Percentiles rank a stretch among this genome's conserved stretches.
These are phyloP conservation scores for Nanorana parkeri DNA, from an alignment of 2,113 vertebrate genomes.

Conservation along the genomic window DNA sequence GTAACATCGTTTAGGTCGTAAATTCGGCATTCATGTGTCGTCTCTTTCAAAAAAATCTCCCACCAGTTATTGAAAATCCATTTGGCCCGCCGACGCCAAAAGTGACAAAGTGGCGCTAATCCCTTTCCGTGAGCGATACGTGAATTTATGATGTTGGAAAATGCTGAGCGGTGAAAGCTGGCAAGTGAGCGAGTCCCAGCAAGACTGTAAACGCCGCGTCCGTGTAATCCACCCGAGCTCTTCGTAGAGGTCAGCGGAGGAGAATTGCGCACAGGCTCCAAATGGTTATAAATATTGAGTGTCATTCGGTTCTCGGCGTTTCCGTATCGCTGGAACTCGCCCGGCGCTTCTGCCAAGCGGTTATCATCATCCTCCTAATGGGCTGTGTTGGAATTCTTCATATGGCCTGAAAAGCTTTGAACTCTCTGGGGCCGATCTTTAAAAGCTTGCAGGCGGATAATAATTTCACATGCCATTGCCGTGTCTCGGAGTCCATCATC, in stretches of 20 bases:
- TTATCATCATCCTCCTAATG: background rate
- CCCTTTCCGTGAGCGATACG: background rate
- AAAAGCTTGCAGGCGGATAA: background rate
- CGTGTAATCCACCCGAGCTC: background rate
- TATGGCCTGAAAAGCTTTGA: conserved; percentile 24
- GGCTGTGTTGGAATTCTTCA: background rate
- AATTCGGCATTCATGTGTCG: too few species aligned
- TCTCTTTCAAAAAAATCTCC: too few species aligned
- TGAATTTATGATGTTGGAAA: too few species aligned
- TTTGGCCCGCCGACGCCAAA: background rate
- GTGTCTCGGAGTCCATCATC: background rate
- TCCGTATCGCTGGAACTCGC: background rate
- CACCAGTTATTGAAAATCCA: background rate
- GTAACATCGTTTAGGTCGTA: too few species aligned
- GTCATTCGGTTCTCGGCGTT: background rate
- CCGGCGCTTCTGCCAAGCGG: background rate
- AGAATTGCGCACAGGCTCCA: background rate
- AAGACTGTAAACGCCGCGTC: background rate
- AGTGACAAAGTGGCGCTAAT: background rate
- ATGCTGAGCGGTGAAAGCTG: too few species aligned
- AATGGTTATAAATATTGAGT: background rate
- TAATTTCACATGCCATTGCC: conserved; percentile 12
- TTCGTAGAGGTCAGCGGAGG: background rate
- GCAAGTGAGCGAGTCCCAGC: too few species aligned
- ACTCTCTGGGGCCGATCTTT: background rate